Evolutionary conservation across 2,888 invertebrate genomes (phyloP).

Genomic region (Rhaphigaster nebulosa): DNA sequence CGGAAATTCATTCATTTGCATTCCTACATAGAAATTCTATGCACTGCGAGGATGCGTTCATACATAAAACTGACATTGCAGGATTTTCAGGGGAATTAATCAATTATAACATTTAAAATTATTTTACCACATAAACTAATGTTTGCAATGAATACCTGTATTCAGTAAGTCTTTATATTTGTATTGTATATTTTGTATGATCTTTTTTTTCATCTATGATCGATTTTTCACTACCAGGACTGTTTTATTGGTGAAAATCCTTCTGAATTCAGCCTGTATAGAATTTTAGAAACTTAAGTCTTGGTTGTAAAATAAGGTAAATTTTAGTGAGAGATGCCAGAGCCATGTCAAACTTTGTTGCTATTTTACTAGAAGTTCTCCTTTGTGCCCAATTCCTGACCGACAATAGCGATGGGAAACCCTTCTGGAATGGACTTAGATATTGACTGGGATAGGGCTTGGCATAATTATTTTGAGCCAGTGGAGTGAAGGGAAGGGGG

Average conservation of each 20-base stretch:
- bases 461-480: neutral
- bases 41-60: too few relatives aligned
- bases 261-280: neutral
- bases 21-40: too few relatives aligned
- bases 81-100: too few relatives aligned
- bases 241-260: neutral
- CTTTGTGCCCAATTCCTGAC: neutral
- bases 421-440: neutral
- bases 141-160: too few relatives aligned
- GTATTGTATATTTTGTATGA: too few relatives aligned
- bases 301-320: neutral
- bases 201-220: too few relatives aligned
- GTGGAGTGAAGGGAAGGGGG: neutral
- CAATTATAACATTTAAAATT: too few relatives aligned
- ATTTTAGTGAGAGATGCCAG: neutral
- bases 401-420: neutral
- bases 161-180: too few relatives aligned
- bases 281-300: neutral
- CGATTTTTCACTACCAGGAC: too few relatives aligned
- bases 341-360: neutral
- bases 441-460: neutral
- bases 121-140: too few relatives aligned
- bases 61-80: too few relatives aligned
- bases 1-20: too few relatives aligned
- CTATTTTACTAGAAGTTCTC: slow-evolving; percentile 11